Evolutionary conservation across 2,113 vertebrate species (phyloP), one percentile per base, ranked within the genome.

Genomic region (Scalopus aquaticus): DNA sequence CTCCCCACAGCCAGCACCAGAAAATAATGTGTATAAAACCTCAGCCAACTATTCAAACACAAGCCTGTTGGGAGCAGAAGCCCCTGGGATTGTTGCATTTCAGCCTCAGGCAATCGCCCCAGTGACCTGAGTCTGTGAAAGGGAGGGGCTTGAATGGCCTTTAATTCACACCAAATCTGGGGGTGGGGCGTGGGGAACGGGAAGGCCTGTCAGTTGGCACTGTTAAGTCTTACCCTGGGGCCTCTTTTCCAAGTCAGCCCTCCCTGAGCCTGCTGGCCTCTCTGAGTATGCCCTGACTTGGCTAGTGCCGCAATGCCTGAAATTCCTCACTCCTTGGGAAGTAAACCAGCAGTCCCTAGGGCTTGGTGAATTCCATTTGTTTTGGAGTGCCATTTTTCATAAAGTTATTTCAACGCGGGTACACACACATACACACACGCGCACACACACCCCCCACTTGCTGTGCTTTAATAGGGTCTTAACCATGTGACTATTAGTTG

Each of bases 21-120:
- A 16, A 91, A 96, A 78, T 72, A 94, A 87, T 73, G 83, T 96
- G 91, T 83, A 76, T 95, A 80, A 95, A 89, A 91, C 26, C 16
- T 4, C 64, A 87, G 96, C 96, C 97, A 96, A 97, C 91, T 30
- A 73, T 94, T 92, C 93, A 76, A 65, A 96, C 83, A 62, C 93
- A 42, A 94, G 94, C 49, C 90, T 62, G 73, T 56, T 70, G 26
- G 81, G 88, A 79, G 81, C 92, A 62, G 87, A 80, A 92, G 49
- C 88, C 86, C 4, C 0, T 67, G 93, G 81, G 96, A 95, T 51
- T 46, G 78, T 32, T 72, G 69, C 1, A 0, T 28, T 62, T 67
- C 87, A 74, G 94, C 93, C 94, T 94, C 64, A 5, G 87, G 96
- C 90, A 91, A 91, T 56, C 9, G 16, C 32, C 88, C 88, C 65